These are phyloP conservation scores for Heliornis fulica DNA, from an alignment of 2,113 vertebrate genomes.

Conservation along the genomic window DNA sequence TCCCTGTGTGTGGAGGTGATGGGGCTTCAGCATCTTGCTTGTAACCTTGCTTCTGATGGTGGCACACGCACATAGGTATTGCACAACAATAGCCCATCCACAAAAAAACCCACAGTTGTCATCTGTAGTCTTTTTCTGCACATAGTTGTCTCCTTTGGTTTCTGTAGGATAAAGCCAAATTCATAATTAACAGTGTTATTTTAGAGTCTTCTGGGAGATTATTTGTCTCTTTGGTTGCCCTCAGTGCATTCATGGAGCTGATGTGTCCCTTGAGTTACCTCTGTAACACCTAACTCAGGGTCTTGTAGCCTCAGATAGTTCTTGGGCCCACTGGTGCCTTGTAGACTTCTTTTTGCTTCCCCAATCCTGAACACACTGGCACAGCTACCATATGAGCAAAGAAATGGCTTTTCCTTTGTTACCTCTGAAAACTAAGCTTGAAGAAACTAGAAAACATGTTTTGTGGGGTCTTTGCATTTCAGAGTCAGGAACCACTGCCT, in stretches of 20 bases:
- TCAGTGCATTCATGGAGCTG: background rate
- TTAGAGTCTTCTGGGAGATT: background rate
- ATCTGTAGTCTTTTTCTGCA: background rate
- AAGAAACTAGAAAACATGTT: background rate
- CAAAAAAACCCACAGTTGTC: rapidly evolving
- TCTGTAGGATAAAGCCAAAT: background rate
- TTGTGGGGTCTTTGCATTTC: background rate
- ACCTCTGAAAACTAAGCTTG: background rate
- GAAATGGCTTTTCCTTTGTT: background rate
- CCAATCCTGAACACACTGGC: background rate
- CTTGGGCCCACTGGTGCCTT: background rate
- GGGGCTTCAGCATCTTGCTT: background rate
- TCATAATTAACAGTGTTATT: background rate
- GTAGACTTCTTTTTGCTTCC: background rate
- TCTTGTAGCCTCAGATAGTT: background rate
- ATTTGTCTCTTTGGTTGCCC: background rate
- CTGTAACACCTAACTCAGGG: rapidly evolving
- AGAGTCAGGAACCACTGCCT: slow-evolving; percentile 96
- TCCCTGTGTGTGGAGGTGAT: rapidly evolving
- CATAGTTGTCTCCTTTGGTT: background rate
- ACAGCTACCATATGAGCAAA: background rate
- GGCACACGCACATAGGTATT: rapidly evolving
- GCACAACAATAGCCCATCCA: background rate
- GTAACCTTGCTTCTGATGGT: background rate
- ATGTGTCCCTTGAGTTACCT: background rate